Base-by-base conservation (phyloP, 2,113 vertebrate genomes). In the Prochilodus magdalenae region DNA sequence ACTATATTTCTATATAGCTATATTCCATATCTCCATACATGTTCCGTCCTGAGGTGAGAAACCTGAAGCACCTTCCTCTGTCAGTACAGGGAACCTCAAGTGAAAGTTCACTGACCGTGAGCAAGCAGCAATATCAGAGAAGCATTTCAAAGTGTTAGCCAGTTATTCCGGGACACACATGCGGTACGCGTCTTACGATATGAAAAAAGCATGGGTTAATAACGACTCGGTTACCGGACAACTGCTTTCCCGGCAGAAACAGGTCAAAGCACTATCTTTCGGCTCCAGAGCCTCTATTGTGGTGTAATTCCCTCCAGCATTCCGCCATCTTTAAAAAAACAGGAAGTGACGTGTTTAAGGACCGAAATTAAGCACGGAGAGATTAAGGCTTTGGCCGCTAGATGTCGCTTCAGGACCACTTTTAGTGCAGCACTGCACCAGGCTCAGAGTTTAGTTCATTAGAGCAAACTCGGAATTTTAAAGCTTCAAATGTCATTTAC, bases 321-420 rank as follows among this genome's bases (percentile, higher is more conserved):
- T 86, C 77, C 77, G 77, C 85, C 81, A 86, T 86, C 75, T 86
- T 86, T 86, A 86, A 77, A 86, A 36, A 60, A 24, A 63, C 60
- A 30, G 85, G 81, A 86, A 60, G 74, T 33, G 77, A 81, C 67
- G 77, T 69, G 16, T 62, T 24, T 44, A 33, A 3, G 26, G 5
- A 69, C 24, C n/a, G 18, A 79, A 75, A 86, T 65, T 76, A 65
- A 53, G 75, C 8, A 7, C 2, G 12, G 14, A 20, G 12, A 1
- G n/a, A 22, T 67, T 71, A 22, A 5, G 27, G 15, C 24, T 22
- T 1, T 5, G 15, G 57, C 22, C 40, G 53, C 24, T 59, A 83
- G 84, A 80, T 80, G 77, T 72, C 36, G 47, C 59, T 36, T 24
- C 22, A 67, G 30, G 15, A 53, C 44, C 1, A 20, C 3, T 53